Percentiles rank a stretch among this genome's conserved stretches.
Evolutionary conservation across 2,113 vertebrate species (phyloP).

Genomic region (Astur gentilis): DNA sequence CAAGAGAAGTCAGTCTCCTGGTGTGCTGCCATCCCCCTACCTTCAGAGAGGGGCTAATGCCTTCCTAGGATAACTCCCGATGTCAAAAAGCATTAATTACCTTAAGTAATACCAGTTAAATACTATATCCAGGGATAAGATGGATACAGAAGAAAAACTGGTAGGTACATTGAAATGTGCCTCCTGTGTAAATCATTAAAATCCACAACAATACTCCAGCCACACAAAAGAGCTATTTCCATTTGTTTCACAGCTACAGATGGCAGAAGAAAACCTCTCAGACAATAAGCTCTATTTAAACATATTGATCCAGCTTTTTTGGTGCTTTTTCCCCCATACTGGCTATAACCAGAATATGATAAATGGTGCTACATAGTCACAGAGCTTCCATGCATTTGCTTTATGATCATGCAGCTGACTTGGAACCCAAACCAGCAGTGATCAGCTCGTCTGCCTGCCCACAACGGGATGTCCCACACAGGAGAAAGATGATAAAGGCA

Average conservation of each 20-base stretch:
- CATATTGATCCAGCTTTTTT: not conserved
- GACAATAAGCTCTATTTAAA: not conserved
- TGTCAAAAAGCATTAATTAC: not conserved
- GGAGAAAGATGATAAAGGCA: not conserved
- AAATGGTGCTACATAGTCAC: accelerated
- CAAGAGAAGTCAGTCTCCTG: not conserved
- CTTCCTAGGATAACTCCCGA: accelerated
- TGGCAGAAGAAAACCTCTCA: not conserved
- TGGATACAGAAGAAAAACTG: not conserved
- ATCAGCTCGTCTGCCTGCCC: not conserved
- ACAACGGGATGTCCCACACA: accelerated
- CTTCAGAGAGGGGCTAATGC: accelerated
- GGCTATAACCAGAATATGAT: not conserved
- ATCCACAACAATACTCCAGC: not conserved
- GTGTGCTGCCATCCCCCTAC: not conserved
- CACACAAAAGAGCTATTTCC: not conserved
- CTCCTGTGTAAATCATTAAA: not conserved
- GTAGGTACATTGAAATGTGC: not conserved
- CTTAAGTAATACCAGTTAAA: not conserved
- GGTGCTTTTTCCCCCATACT: accelerated
- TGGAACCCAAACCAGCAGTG: not conserved
- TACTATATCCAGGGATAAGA: not conserved
- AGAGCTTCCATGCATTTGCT: accelerated
- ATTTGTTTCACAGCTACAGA: not conserved
- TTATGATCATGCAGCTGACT: accelerated